Evolutionary conservation across 2,797 vertebrate species (phyloP), one percentile per base, ranked within the genome.

Genomic region (Alouatta caraya): DNA sequence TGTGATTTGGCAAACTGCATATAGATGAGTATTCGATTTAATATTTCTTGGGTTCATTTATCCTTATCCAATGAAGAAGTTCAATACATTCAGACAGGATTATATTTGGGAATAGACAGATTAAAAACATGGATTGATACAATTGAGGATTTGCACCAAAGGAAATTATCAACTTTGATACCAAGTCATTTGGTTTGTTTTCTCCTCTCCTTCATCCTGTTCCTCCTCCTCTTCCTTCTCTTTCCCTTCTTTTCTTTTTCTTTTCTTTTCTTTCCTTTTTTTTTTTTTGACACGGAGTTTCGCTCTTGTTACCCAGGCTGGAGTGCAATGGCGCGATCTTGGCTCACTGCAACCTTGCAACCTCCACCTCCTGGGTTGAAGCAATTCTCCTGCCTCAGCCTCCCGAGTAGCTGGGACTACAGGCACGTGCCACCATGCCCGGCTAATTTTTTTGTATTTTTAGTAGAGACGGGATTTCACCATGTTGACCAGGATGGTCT

Each of bases 51-150:
- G 76, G 59, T 92, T 86, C n/a, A 21, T 90, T 97, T 96, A 64
- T 96, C 52, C 84, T 96, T 39, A 55, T n/a, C 52, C 13, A 92
- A 9, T 93, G 46, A 88, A 85, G 78, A 96, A 96, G 95, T 93
- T 97, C 70, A 39, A 85, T 90, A 67, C 37, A 39, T 93, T 90
- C 78, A 59, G 81, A 70, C 39, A 75, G 70, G 52, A 88, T 28
- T 9, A 30, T 94, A 70, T 79, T 91, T 96, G 79, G 81, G 33
- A 90, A 39, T 90, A 57, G 15, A 75, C 48, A 97, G 75, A 89
- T 13, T 88, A 73, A 93, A 89, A 88, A 64, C 59, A 50, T n/a
- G 7, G 50, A 48, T 87, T 92, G 78, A 26, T 55, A 96, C 86
- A 94, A 90, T 33, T 64, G 84, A 84, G 72, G 37, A 93, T 79